Conservation (phyloP, 92 coral and sea anemone species). For the Parazoanthus darwini region DNA sequence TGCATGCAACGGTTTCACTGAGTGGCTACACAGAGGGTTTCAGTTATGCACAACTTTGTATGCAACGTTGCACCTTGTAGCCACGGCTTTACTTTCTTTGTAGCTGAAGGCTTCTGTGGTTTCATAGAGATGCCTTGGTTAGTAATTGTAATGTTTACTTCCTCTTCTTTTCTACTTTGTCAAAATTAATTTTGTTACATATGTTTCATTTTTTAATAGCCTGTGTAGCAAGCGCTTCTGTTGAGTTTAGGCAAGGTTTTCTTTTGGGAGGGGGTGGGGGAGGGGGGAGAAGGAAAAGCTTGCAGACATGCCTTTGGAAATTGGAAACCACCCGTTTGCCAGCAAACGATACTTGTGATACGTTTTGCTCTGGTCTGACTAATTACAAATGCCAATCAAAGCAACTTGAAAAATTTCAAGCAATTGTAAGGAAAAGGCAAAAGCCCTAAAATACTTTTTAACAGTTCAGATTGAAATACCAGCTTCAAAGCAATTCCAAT, state of each 20-base stretch:
- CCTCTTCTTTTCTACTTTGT: neutral
- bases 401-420: neutral
- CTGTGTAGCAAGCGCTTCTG: neutral
- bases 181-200: neutral
- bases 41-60: too few species aligned
- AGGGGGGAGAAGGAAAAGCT: too few species aligned
- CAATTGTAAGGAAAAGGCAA: too few species aligned
- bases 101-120: neutral
- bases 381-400: neutral
- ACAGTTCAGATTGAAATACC: too few species aligned
- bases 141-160: neutral
- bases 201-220: slow-evolving; percentile 1
- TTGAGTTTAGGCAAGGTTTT: neutral
- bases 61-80: too few species aligned
- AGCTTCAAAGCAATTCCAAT: neutral
- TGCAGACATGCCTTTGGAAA: too few species aligned
- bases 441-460: too few species aligned
- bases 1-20: too few species aligned
- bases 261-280: too few species aligned
- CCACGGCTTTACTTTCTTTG: too few species aligned
- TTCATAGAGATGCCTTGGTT: neutral
- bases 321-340: neutral
- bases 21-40: too few species aligned
- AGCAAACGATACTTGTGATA: neutral
- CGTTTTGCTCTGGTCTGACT: neutral